Evolutionary conservation across 2,113 vertebrate species (phyloP).

Genomic region (Vulpes lagopus): DNA sequence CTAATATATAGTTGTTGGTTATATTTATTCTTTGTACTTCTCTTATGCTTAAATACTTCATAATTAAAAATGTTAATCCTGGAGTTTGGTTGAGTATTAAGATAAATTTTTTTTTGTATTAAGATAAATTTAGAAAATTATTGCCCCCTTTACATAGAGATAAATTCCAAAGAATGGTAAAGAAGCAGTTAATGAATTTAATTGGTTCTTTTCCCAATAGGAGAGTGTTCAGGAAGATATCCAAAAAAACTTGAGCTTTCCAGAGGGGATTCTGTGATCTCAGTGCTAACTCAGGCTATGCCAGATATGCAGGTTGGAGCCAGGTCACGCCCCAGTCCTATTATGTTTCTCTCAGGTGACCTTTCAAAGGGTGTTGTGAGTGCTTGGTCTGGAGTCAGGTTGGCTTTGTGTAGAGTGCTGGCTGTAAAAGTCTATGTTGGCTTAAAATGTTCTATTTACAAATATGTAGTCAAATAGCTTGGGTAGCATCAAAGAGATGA

Average conservation of each 20-base stretch:
- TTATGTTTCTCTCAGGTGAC: constrained; percentile 34
- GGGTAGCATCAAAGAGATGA: constrained; percentile 11
- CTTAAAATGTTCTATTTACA: constrained; percentile 19
- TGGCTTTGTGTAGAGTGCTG: neutral
- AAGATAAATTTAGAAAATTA: neutral
- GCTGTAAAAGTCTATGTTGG: neutral
- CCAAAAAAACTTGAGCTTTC: neutral
- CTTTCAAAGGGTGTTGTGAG: neutral
- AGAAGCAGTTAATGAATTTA: neutral
- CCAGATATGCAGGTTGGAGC: neutral
- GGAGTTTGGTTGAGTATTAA: neutral
- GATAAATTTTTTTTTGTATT: neutral
- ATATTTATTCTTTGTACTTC: constrained; percentile 23
- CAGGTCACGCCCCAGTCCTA: neutral
- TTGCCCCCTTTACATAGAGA: neutral
- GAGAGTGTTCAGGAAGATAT: constrained; percentile 4
- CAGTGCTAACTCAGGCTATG: neutral
- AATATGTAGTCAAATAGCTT: neutral
- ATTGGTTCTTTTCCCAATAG: neutral
- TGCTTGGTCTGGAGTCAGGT: neutral
- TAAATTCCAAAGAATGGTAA: constrained; percentile 34
- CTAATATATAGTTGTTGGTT: neutral
- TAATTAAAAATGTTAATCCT: constrained; percentile 33
- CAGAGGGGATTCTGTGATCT: neutral
- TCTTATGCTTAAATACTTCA: constrained; percentile 44